Percentiles rank a stretch among this genome's conserved stretches.
These are phyloP conservation scores for Gibbula magus DNA, from an alignment of 2,888 invertebrate genomes.

Conservation along the genomic window DNA sequence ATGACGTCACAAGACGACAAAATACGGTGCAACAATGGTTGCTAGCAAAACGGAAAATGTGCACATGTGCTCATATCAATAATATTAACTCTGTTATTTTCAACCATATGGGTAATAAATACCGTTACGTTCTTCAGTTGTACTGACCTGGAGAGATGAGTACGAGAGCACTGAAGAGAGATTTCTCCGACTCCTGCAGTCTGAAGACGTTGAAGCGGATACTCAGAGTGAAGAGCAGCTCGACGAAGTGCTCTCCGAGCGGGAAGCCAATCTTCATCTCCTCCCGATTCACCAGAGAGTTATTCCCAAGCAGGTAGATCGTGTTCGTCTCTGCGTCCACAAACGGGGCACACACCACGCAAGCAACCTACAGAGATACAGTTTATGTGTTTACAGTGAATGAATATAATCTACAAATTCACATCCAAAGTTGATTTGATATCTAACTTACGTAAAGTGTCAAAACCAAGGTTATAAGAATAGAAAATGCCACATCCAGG, in stretches of 20 bases:
- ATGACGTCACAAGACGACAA: no score
- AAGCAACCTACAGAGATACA: slow-evolving; percentile 66
- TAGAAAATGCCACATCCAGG: not conserved
- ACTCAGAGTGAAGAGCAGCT: slow-evolving; percentile 73
- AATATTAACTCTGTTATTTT: no score
- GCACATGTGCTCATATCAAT: no score
- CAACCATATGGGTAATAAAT: no score
- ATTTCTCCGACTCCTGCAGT: slow-evolving; percentile 69
- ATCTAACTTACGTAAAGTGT: no score
- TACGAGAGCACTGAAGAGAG: slow-evolving; percentile 73
- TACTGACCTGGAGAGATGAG: slow-evolving; percentile 72
- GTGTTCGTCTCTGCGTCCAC: slow-evolving; percentile 71
- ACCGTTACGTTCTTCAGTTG: no score
- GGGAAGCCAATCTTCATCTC: slow-evolving; percentile 73
- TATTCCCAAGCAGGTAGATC: slow-evolving; percentile 69
- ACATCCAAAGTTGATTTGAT: no score
- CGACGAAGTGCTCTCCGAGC: slow-evolving; percentile 72
- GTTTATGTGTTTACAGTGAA: not conserved
- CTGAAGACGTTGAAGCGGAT: slow-evolving; percentile 72
- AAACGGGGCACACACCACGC: slow-evolving; percentile 72
- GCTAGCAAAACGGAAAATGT: no score
- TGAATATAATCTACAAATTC: not conserved
- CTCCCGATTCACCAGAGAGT: slow-evolving; percentile 63
- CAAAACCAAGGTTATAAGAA: not conserved
- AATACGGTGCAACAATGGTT: no score